phyloP scores from a whole-genome alignment of 1,140 invertebrate species.

The Neodiprion fabricii region DNA sequence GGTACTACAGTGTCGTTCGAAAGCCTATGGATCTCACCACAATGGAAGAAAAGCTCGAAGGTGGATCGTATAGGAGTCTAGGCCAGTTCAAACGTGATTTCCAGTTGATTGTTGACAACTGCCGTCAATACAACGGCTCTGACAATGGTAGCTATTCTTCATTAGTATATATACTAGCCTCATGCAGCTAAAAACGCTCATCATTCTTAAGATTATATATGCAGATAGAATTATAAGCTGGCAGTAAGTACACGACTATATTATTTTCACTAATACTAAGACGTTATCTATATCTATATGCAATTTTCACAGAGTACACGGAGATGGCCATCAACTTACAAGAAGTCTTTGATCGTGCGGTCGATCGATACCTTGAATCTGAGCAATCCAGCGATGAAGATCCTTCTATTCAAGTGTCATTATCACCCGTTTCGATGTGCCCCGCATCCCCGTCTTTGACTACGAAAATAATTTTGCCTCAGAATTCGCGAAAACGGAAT shows the following conservation, averaged over 20 bases:
- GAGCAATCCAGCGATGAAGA: slow-evolving; percentile 76
- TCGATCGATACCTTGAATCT: slow-evolving; percentile 81
- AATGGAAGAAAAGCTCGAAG: slow-evolving; percentile 88
- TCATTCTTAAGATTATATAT: slow-evolving; percentile 15
- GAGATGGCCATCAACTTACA: slow-evolving; percentile 85
- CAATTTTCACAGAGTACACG: slow-evolving; percentile 76
- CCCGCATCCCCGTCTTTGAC: slow-evolving; percentile 40
- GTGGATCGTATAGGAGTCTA: slow-evolving; percentile 79
- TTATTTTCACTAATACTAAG: background rate
- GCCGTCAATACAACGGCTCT: slow-evolving; percentile 88
- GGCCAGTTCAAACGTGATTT: slow-evolving; percentile 87
- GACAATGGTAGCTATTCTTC: slow-evolving; percentile 75
- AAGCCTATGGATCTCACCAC: slow-evolving; percentile 86
- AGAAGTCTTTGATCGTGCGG: slow-evolving; percentile 78
- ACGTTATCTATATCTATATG: slow-evolving; percentile 8
- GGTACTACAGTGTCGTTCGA: slow-evolving; percentile 60
- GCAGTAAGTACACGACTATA: too few species aligned
- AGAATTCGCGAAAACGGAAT: slow-evolving; percentile 48
- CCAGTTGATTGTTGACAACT: slow-evolving; percentile 90
- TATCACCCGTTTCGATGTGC: slow-evolving; percentile 30
- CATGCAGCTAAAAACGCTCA: background rate
- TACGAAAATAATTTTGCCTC: slow-evolving; percentile 39
- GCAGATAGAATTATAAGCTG: background rate
- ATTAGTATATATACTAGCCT: background rate
- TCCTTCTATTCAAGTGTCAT: slow-evolving; percentile 34